Conservation (phyloP, 2,797 vertebrate genomes). For the Dendrocincla tyrannina region DNA sequence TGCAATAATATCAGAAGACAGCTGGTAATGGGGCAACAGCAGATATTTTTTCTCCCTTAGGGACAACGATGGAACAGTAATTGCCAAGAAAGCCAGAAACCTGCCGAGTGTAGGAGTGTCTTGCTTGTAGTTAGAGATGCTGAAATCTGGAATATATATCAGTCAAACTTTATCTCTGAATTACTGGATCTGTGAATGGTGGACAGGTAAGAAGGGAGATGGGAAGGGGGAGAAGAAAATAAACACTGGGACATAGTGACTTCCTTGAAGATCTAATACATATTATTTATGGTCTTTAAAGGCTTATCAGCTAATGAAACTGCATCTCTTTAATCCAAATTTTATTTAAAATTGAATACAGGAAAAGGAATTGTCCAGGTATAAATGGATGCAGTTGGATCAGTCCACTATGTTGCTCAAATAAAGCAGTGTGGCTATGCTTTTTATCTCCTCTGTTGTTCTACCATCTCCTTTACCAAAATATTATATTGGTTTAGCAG, state of each 20-base stretch:
- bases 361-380: not conserved
- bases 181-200: not conserved
- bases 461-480: not conserved
- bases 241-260: not conserved
- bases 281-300: not conserved
- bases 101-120: not conserved
- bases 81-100: not conserved
- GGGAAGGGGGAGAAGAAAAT: not conserved
- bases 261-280: not conserved
- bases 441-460: not conserved
- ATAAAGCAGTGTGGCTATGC: accelerated
- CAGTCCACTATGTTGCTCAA: not conserved
- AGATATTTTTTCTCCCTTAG: not conserved
- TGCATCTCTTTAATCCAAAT: not conserved
- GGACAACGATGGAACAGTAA: not conserved
- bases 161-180: not conserved
- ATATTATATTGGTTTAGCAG: not conserved
- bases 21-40: conserved; percentile 30
- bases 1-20: conserved; percentile 33
- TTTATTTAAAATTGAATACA: not conserved
- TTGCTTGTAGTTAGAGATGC: not conserved
- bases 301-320: not conserved
- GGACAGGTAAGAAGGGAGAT: not conserved
- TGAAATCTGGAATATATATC: not conserved
- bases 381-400: not conserved